Evolutionary conservation across 1,140 invertebrate genomes (phyloP).

Genomic region (Eubasilissa regina): DNA sequence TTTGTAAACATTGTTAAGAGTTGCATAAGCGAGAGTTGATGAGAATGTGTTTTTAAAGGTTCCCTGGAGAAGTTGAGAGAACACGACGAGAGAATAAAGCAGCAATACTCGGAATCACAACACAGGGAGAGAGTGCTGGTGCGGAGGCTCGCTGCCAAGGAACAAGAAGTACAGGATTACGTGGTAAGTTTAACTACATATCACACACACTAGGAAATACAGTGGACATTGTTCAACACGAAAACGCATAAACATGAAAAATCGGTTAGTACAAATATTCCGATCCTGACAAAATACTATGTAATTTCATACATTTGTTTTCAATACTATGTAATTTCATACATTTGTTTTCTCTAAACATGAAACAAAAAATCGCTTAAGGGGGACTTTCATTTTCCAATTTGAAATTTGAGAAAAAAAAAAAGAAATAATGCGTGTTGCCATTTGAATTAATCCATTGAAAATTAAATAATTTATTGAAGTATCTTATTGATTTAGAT

Average conservation of each 20-base stretch:
- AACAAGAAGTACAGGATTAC: conserved; percentile 97
- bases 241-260: conserved; percentile 44
- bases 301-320: too few species aligned
- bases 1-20: neutral
- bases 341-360: neutral
- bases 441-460: too few species aligned
- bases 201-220: neutral
- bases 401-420: too few species aligned
- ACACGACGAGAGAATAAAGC: conserved; percentile 86
- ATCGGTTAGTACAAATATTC: neutral
- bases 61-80: conserved; percentile 80
- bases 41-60: conserved; percentile 40
- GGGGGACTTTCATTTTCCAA: too few species aligned
- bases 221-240: too few species aligned
- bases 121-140: conserved; percentile 93
- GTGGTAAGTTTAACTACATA: conserved; percentile 80
- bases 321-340: neutral
- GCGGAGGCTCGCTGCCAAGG: conserved; percentile 92
- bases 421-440: too few species aligned
- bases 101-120: conserved; percentile 87
- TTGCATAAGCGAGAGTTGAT: neutral
- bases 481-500: too few species aligned
- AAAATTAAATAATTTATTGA: too few species aligned
- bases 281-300: too few species aligned
- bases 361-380: neutral